Evolutionary conservation across 2,888 invertebrate genomes (phyloP).

Genomic region (Tortrix viridana): DNA sequence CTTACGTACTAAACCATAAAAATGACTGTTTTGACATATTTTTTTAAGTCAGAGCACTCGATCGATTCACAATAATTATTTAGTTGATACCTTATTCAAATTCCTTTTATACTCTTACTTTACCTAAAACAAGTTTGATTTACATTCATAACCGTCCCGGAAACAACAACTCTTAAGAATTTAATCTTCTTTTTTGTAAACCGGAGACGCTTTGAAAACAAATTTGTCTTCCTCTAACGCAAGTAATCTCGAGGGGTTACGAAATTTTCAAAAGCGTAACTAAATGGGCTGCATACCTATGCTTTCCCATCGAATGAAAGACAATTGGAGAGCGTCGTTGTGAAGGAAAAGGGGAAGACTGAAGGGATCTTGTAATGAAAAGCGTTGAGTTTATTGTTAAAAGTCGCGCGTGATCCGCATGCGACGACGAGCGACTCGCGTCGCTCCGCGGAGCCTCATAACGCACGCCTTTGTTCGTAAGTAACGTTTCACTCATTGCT

Average conservation of each 20-base stretch:
- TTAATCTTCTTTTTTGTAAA: no score
- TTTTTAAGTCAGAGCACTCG: no score
- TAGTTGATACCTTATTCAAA: no score
- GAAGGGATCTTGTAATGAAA: slow-evolving; percentile 57
- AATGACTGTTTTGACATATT: no score
- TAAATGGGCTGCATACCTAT: slow-evolving; percentile 5
- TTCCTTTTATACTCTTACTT: no score
- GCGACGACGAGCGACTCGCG: slow-evolving; percentile 27
- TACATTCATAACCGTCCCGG: no score
- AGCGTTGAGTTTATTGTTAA: slow-evolving; percentile 62
- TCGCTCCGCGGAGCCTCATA: slow-evolving; percentile 24
- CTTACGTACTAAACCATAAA: no score
- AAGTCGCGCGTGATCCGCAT: slow-evolving; percentile 57
- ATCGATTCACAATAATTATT: no score
- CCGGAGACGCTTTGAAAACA: not conserved
- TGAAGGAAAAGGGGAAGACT: slow-evolving; percentile 48
- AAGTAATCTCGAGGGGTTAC: slow-evolving; percentile 8
- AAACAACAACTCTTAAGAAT: no score
- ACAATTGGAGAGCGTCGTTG: slow-evolving; percentile 50
- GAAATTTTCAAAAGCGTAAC: slow-evolving; percentile 3
- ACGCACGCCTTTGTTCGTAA: slow-evolving; percentile 34
- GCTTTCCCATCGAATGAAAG: slow-evolving; percentile 38
- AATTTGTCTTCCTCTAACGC: slow-evolving; percentile 2
- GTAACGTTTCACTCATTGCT: slow-evolving; percentile 34
- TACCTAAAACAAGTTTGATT: no score